Percentiles rank a stretch among this genome's conserved stretches.
phyloP scores from a whole-genome alignment of 2,797 vertebrate species.

The Anas capensis region DNA sequence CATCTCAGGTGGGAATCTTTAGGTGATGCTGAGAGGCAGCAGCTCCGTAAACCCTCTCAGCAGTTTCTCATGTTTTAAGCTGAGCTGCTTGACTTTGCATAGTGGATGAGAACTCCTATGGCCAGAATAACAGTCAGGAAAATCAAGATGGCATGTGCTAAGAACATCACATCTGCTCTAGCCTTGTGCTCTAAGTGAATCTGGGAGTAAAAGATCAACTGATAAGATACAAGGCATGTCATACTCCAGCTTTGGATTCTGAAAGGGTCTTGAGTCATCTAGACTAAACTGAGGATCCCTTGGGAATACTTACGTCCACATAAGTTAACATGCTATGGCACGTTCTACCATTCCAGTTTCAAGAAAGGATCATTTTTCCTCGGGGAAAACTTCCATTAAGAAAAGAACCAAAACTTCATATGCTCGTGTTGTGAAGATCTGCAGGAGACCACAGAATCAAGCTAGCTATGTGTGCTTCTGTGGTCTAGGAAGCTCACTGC shows the following conservation, averaged over 20 bases:
- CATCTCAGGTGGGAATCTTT: not conserved
- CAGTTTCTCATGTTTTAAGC: not conserved
- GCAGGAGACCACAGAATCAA: not conserved
- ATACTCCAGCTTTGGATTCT: not conserved
- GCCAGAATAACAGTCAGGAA: not conserved
- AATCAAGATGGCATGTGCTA: not conserved
- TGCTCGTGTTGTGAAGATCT: accelerated
- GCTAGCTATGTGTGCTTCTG: not conserved
- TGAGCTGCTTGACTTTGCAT: not conserved
- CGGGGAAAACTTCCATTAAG: not conserved
- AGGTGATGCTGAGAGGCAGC: not conserved
- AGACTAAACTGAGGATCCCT: not conserved
- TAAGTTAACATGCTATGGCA: not conserved
- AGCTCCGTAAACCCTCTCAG: not conserved
- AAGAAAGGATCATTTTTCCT: not conserved
- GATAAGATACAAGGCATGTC: not conserved
- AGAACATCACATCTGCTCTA: not conserved
- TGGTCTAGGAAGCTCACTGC: not conserved
- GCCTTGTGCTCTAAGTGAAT: not conserved
- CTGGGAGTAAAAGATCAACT: not conserved
- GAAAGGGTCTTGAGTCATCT: not conserved
- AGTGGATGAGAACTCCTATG: not conserved
- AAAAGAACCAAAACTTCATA: not conserved
- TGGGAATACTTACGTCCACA: accelerated
- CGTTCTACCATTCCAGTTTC: not conserved